A percentile compares a stretch with the other conserved stretches of the same genome.
These are phyloP conservation scores for Conomelus anceps DNA, from an alignment of 2,888 invertebrate genomes.

Conservation along the genomic window DNA sequence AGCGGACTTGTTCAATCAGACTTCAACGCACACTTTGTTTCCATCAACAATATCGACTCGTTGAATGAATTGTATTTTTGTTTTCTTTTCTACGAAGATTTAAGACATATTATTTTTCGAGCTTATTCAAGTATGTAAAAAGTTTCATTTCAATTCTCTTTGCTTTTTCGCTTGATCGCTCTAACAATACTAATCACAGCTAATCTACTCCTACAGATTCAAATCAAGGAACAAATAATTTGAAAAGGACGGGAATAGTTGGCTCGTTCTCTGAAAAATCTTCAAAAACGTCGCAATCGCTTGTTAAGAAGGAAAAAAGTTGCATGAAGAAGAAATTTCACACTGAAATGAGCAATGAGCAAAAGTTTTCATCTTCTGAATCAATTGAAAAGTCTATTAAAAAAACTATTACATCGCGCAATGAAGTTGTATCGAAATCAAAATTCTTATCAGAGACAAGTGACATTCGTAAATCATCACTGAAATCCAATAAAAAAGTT, in stretches of 20 bases:
- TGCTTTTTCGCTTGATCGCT: background rate
- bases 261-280: background rate
- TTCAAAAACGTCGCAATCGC: background rate
- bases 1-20: background rate
- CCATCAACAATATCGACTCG: background rate
- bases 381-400: background rate
- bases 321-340: background rate
- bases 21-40: background rate
- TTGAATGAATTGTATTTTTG: background rate
- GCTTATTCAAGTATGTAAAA: background rate
- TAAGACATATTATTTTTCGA: background rate
- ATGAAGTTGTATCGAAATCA: background rate
- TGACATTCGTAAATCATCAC: background rate
- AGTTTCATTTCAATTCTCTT: background rate
- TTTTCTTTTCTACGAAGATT: background rate
- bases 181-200: background rate
- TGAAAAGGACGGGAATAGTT: background rate
- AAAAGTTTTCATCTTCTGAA: background rate
- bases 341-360: background rate
- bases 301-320: background rate
- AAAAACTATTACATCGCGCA: background rate
- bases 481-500: background rate
- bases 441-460: background rate
- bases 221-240: background rate
- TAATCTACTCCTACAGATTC: conserved; percentile 1